Percentiles rank a stretch among this genome's conserved stretches.
These are phyloP conservation scores for Dryomyza anilis DNA, from an alignment of 2,888 invertebrate genomes.

Conservation along the genomic window DNA sequence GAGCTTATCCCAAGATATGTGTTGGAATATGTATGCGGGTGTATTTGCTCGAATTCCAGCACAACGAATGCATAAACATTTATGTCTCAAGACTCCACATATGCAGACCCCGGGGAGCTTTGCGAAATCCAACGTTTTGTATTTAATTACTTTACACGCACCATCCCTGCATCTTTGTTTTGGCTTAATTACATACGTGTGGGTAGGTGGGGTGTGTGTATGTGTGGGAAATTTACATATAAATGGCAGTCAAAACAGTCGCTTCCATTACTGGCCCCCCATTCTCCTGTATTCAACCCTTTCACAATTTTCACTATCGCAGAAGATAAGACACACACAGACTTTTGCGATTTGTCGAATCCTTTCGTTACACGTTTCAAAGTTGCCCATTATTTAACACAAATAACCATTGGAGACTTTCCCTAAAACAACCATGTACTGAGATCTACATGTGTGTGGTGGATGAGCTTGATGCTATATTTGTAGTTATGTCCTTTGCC, in stretches of 20 bases:
- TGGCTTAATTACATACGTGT: conserved; percentile 1
- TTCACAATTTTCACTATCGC: too few relatives aligned
- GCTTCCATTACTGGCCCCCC: too few relatives aligned
- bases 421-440: too few relatives aligned
- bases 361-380: too few relatives aligned
- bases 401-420: too few relatives aligned
- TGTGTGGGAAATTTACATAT: conserved; percentile 7
- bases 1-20: too few relatives aligned
- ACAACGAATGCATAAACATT: not conserved
- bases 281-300: too few relatives aligned
- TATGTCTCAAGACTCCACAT: conserved; percentile 8
- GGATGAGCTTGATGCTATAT: too few relatives aligned
- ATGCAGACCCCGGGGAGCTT: conserved; percentile 3
- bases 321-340: not conserved
- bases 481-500: too few relatives aligned
- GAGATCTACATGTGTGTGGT: too few relatives aligned
- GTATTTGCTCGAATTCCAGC: not conserved
- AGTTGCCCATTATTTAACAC: too few relatives aligned
- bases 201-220: too few relatives aligned
- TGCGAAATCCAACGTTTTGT: not conserved
- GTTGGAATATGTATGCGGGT: not conserved
- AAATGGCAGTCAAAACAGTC: not conserved
- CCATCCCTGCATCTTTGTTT: not conserved
- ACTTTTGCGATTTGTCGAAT: not conserved
- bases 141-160: not conserved